Evolutionary conservation across 1,140 invertebrate genomes (phyloP), one percentile per base, ranked within the genome.

Genomic region (Drosophila persimilis): DNA sequence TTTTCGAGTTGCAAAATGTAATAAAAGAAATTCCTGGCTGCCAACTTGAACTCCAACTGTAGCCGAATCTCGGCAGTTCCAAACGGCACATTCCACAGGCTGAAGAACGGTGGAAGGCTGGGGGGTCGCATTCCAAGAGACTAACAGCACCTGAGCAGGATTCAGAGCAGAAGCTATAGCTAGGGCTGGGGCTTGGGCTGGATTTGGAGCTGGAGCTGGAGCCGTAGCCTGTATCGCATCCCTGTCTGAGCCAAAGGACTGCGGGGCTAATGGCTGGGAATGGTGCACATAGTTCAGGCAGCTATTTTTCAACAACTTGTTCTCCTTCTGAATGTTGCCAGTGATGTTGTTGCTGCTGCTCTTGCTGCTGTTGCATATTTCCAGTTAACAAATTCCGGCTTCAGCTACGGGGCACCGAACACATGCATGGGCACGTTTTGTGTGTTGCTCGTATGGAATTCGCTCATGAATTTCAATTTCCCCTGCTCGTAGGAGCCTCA

Each of bases 381-480:
- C 48, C 53, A 73, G 69, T 65, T 77, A 67, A 78, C 65, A 78
- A 85, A 85, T 81, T 80, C 80, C 75, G 54, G 35, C 52, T 57
- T 17, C 44, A 45, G 45, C 65, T 63, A 39, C 20, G 20, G 20
- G 24, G 8, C 29, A 20, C n/a, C 48, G 50, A 43, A 22, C 51
- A 55, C 63, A 76, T 73, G 67, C 77, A 81, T 80, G 77, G 64
- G 53, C 70, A 77, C 75, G 71, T 77, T 77, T 70, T 39, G 35
- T 22, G 39, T 48, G 60, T 56, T 79, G 77, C 59, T 77, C 57
- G 74, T 72, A 35, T 64, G 72, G 80, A 75, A 84, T 77, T 57
- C 52, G 35, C 73, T 66, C 77, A 81, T 86, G 81, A 85, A 85
- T 85, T 88, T 85, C 83, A 86, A 86, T 86, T 77, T 54, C 59